Base-by-base conservation (phyloP, 2,797 vertebrate species). In the Stomatorhinus walkeri region DNA sequence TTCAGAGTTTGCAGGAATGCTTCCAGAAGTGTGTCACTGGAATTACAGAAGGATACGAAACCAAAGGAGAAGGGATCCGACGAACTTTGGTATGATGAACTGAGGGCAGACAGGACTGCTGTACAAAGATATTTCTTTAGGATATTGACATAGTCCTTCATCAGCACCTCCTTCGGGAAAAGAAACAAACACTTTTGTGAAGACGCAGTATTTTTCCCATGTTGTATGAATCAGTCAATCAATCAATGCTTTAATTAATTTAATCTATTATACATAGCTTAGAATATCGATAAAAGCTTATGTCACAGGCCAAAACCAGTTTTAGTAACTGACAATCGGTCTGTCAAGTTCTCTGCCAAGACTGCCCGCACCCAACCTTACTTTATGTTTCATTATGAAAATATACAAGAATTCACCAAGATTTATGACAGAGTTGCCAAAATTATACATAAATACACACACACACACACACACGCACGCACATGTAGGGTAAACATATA, bases 21-120 rank as follows among this genome's bases (percentile, higher is more conserved):
- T 91, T 96, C 95, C n/a, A 95, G 90, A 49, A 94, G 83, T 0
- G 94, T 94, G 90, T 90, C 85, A 43, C 95, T 95, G 84, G 94
- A 93, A 14, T 12, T 85, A 91, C 96, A 96, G 92, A 95, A 96
- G 12, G 87, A 90, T 89, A 91, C n/a, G 85, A 94, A 8, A 2
- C 89, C 89, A 0, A 85, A 36, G 68, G 36, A 72, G 28, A 94
- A 0, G 0, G 89, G 1, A 64, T 88, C 64, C 2, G 85, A 2
- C 2, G 81, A 76, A 54, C 64, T 40, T 8, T 28, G 19, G 0
- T 89, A 88, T 2, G 89, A 92, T 1, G n/a, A 19, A 90, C 95
- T 93, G 1, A 95, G 64, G 86, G 90, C 46, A 61, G 93, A 91
- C 88, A 94, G 90, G 22, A 85, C 88, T 14, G 93, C 0, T 1